These are phyloP conservation scores for Drosophila elegans DNA, from an alignment of 1,140 invertebrate genomes.

Conservation along the genomic window DNA sequence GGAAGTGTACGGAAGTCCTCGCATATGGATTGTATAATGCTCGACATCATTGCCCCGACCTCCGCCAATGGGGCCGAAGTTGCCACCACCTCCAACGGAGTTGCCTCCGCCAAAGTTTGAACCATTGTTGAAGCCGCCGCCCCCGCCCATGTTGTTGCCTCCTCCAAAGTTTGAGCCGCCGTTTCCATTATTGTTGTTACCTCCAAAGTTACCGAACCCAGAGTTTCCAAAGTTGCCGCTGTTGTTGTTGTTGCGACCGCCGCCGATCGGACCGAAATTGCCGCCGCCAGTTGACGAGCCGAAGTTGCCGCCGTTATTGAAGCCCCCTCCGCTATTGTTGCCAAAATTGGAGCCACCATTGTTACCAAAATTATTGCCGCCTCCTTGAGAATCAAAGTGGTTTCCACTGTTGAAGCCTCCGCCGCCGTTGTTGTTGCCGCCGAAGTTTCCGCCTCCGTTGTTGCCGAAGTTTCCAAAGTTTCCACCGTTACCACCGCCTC, in stretches of 20 bases:
- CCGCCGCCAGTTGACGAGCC: background rate
- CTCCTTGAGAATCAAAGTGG: constrained; percentile 32
- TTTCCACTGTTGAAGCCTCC: constrained; percentile 61
- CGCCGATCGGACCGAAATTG: constrained; percentile 33
- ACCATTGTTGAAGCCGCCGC: constrained; percentile 47
- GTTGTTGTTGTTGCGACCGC: constrained; percentile 66
- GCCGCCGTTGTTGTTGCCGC: constrained; percentile 53
- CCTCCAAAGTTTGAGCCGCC: constrained; percentile 40
- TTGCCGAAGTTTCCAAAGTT: constrained; percentile 65
- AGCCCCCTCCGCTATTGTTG: constrained; percentile 43
- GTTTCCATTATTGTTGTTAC: constrained; percentile 46
- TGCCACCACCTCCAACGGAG: constrained; percentile 46
- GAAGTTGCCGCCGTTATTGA: constrained; percentile 49
- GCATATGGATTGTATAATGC: constrained; percentile 79
- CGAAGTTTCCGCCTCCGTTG: constrained; percentile 70
- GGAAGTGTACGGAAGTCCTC: constrained; percentile 80
- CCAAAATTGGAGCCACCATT: constrained; percentile 57
- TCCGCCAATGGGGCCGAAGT: constrained; percentile 68
- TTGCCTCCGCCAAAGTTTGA: constrained; percentile 37
- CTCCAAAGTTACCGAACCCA: constrained; percentile 49
- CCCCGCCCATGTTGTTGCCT: constrained; percentile 38
- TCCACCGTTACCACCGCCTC: constrained; percentile 50
- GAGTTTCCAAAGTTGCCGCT: constrained; percentile 47
- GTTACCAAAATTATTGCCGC: constrained; percentile 54
- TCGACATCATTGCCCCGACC: constrained; percentile 65